A percentile compares a stretch with the other conserved stretches of the same genome.
phyloP scores from a whole-genome alignment of 1,140 invertebrate genomes.

The Hestina assimilis region DNA sequence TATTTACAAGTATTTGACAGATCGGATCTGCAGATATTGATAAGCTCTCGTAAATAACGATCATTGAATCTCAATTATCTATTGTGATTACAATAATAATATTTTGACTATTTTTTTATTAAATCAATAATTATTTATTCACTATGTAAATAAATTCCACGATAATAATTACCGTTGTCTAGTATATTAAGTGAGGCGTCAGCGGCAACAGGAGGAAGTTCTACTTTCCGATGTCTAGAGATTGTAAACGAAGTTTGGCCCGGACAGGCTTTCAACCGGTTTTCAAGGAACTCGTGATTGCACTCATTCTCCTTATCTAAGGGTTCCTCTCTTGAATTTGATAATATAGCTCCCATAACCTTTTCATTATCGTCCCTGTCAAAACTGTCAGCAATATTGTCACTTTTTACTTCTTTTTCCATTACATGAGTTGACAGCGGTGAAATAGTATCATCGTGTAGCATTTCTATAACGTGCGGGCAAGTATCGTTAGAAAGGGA shows the following conservation, averaged over 20 bases:
- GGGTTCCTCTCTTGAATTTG: conserved; percentile 46
- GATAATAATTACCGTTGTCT: conserved; percentile 44
- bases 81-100: no score
- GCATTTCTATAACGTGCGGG: conserved; percentile 43
- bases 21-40: no score
- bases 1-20: no score
- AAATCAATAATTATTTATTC: no score
- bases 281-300: conserved; percentile 66
- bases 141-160: background rate
- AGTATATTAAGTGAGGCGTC: conserved; percentile 51
- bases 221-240: conserved; percentile 65
- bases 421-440: conserved; percentile 43
- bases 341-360: conserved; percentile 61
- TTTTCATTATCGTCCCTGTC: conserved; percentile 63
- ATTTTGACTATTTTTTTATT: no score
- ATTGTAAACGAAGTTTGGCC: conserved; percentile 65
- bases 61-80: no score
- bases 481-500: conserved; percentile 12
- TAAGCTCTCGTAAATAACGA: no score
- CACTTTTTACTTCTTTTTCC: conserved; percentile 76
- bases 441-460: conserved; percentile 54
- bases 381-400: conserved; percentile 73
- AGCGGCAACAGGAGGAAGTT: conserved; percentile 55
- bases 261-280: conserved; percentile 58
- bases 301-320: conserved; percentile 49